Base-by-base conservation (phyloP, 2,888 invertebrate genomes). In the Xanthorhoe spadicearia region DNA sequence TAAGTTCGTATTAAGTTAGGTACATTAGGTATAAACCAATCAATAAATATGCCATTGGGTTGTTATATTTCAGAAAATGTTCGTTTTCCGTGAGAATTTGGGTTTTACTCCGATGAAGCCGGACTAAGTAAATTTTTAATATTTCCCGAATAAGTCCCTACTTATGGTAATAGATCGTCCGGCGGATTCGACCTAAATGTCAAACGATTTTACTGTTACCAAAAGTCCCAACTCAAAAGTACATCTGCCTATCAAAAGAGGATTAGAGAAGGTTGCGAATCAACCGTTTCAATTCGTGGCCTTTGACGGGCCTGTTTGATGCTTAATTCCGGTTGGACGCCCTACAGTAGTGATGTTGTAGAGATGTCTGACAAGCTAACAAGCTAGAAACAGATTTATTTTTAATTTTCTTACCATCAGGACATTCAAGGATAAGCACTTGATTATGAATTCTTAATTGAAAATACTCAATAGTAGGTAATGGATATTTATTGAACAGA, bases 241-340 rank as follows among this genome's bases (percentile, higher is more conserved):
- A 50, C 35, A 15, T 6, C 18, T 49, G 48, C 19, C 13, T 56
- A 51, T 56, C 55, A 55, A 61, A 55, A 15, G 19, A 32, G 53
- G 58, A 58, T 64, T 53, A 64, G 46, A 57, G 46, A 57, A 51
- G 59, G 58, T 66, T 62, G 51, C 54, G 57, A 38, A 10, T 58
- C 51, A 49, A 48, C 50, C 58, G 54, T 64, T 53, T 57, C 57
- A 64, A 53, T 64, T 53, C 54, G 15, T 17, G 38, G 59, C 54
- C 64, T 64, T 54, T 64, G 64, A 59, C 49, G 6, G 23, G 23
- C 8, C 38, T 28, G 48, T 59, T 59, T 38, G 54, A 58, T 49
- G 19, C 10, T 8, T 57, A 52, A 57, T 64, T 54, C 53, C 35
- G 38, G 54, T 64, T 28, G 38, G 23, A n/a, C 46, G 43, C 18